These are phyloP conservation scores for human DNA, from an alignment of 2,113 vertebrate species.

Conservation along the genomic window GRCh38 chr5:113357001-113357500, in stretches of 20 bases:
- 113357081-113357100: neutral
- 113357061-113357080: neutral
- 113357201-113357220: neutral
- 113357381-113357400: neutral
- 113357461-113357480: too few species aligned
- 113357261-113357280: constrained; percentile 26
- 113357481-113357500: too few species aligned
- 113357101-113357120: neutral
- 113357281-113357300: neutral
- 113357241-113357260: neutral
- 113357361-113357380: neutral
- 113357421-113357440: too few species aligned
- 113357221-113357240: neutral
- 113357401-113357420: neutral
- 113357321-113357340: neutral
- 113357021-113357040: neutral
- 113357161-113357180: constrained; percentile 25
- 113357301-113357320: neutral
- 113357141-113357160: neutral
- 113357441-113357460: too few species aligned
- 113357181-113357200: neutral
- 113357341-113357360: neutral
- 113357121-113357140: neutral
- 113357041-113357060: neutral
- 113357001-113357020: neutral